phyloP scores from a whole-genome alignment of 2,888 invertebrate genomes.

The Abrostola triplasia region DNA sequence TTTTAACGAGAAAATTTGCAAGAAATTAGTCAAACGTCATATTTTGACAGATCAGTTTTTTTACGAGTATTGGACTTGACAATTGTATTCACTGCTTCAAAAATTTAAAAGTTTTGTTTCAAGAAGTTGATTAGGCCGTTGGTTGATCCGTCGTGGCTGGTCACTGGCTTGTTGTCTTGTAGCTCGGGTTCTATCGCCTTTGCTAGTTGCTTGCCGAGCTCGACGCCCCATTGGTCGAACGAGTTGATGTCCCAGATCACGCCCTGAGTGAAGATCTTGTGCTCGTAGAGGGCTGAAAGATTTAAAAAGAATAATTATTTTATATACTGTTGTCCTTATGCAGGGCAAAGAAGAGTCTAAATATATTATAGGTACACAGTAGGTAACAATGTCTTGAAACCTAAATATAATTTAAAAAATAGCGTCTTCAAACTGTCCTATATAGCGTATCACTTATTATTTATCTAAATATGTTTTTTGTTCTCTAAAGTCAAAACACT shows the following conservation, averaged over 20 bases:
- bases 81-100: neutral
- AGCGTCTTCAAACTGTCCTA: no score
- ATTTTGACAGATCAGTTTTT: no score
- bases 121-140: conserved; percentile 99
- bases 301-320: neutral
- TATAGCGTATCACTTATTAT: no score
- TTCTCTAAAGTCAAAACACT: no score
- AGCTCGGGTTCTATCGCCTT: conserved; percentile 99
- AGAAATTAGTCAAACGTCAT: no score
- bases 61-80: no score
- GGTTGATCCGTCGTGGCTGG: conserved; percentile 97
- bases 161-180: conserved; percentile 89
- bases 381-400: no score
- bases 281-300: conserved; percentile 97
- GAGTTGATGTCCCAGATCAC: conserved; percentile 99
- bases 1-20: no score
- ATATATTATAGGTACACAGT: no score
- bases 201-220: conserved; percentile 99
- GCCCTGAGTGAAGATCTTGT: conserved; percentile 99
- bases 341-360: no score
- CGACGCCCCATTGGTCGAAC: conserved; percentile 99
- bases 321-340: neutral
- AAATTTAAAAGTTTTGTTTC: conserved; percentile 88
- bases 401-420: neutral
- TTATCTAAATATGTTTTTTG: no score